These are phyloP conservation scores for Echinarachnius parma DNA, from an alignment of 53 echinoderm and acorn worm genomes.

Conservation along the genomic window DNA sequence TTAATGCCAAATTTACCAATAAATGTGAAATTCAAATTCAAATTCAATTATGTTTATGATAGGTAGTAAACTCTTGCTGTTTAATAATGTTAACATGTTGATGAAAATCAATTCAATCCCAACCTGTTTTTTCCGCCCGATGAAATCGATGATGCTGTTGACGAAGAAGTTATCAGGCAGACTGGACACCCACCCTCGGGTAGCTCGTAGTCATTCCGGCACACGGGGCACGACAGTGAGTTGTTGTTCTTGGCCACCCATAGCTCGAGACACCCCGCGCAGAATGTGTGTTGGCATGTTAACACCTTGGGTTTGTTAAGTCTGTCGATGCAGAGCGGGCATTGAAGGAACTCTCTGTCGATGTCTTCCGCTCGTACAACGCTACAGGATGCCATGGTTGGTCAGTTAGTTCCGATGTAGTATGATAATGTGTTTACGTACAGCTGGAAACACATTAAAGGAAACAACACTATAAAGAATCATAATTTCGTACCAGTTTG, in stretches of 20 bases:
- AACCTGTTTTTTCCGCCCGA: conserved; percentile 82
- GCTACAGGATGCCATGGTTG: too few species aligned
- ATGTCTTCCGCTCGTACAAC: conserved; percentile 86
- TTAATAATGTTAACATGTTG: too few species aligned
- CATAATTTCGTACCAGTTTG: too few species aligned
- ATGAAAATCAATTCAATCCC: too few species aligned
- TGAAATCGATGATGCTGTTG: conserved; percentile 97
- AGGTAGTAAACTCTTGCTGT: too few species aligned
- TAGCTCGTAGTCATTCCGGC: conserved; percentile 81
- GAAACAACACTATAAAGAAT: too few species aligned
- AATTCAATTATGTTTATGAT: too few species aligned
- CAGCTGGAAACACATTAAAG: too few species aligned
- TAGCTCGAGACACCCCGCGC: conserved; percentile 78
- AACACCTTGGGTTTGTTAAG: conserved; percentile 88
- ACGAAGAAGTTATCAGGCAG: conserved; percentile 98
- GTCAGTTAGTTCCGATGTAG: too few species aligned
- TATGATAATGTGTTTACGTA: too few species aligned
- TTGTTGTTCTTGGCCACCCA: conserved; percentile 87
- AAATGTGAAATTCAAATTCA: background rate
- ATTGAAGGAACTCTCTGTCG: conserved; percentile 91
- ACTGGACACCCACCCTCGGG: conserved; percentile 62
- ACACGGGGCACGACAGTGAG: conserved; percentile 80
- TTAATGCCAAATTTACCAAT: too few species aligned
- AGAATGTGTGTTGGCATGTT: conserved; percentile 94
- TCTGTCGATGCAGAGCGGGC: conserved; percentile 92